Base-by-base conservation (phyloP, 2,888 invertebrate species). In the Agrotis exclamationis region DNA sequence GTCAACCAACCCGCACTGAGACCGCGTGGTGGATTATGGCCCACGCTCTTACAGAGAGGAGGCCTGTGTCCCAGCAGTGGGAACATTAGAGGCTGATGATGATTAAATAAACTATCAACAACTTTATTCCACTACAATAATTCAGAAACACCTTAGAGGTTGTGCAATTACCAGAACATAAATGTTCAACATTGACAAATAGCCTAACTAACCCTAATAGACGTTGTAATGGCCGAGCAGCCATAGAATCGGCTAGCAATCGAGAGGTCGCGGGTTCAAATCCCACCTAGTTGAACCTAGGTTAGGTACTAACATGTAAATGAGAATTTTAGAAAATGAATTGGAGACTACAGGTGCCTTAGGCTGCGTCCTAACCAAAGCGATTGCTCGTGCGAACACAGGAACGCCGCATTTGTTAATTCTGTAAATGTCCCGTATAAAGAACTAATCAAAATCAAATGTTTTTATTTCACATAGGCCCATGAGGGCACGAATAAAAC, bases 121-220 rank as follows among this genome's bases (percentile, higher is more conserved):
- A n/a, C 18, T 45, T 44, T 22, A 70, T 59, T 44, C 0, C 20
- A 9, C 5, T 7, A 14, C 13, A 44, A 48, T 66, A 47, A 75
- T 50, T 73, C 24, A 56, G 2, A 18, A 50, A 13, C 3, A 50
- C 18, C 20, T n/a, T 6, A 57, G 22, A 75, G 18, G 0, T 58
- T 47, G 20, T 2, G 50, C 5, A 73, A 51, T 51, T 67, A 72
- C 20, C 1, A 24, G 50, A 47, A 57, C 45, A 33, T 74, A 45
- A 76, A 58, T 44, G 22, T 50, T 48, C 39, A 74, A 45, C 48
- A 78, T 53, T 78, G 72, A 71, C 57, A 71, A 78, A 75, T 78
- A 24, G 22, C 13, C 47, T 44, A 33, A 48, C 22, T 71, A 58
- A 48, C 57, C n/a, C 33, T 63, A 78, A 58, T 63, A 53, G 72